phyloP scores from a whole-genome alignment of 2,113 vertebrate species.

The Pelobates fuscus region DNA sequence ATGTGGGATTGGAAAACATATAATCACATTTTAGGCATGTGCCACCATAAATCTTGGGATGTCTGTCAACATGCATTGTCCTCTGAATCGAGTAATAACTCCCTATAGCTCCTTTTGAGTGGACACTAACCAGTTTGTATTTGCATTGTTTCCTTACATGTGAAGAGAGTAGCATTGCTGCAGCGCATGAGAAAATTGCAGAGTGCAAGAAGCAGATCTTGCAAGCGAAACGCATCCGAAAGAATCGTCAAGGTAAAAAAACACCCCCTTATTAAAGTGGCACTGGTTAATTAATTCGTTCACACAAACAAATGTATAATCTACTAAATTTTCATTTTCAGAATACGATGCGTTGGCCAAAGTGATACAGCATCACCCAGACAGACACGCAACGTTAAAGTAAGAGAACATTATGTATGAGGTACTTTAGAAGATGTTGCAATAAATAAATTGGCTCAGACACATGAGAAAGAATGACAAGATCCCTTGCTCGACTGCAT shows the following conservation, averaged over 20 bases:
- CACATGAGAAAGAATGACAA: no score
- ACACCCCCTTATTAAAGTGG: no score
- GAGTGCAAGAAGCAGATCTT: conserved; percentile 98
- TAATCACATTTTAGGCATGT: no score
- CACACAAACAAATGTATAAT: no score
- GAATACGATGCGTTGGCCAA: conserved; percentile 97
- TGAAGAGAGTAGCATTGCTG: conserved; percentile 89
- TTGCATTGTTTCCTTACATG: neutral
- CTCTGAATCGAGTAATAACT: no score
- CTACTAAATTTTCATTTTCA: conserved; percentile 60
- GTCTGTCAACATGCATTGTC: no score
- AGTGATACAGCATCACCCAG: conserved; percentile 95
- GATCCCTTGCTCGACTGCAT: no score
- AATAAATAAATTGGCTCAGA: no score
- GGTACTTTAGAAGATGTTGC: no score
- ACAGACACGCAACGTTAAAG: conserved; percentile 94
- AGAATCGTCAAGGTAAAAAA: conserved; percentile 92
- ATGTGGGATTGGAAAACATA: no score
- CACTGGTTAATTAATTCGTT: no score
- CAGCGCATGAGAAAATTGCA: conserved; percentile 94
- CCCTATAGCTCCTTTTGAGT: neutral
- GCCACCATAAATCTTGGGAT: no score
- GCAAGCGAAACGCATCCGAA: conserved; percentile 94
- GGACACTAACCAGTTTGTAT: neutral
- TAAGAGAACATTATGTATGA: conserved; percentile 68